phyloP scores from a whole-genome alignment of 2,888 invertebrate species.

The Pristionchus exspectatus region DNA sequence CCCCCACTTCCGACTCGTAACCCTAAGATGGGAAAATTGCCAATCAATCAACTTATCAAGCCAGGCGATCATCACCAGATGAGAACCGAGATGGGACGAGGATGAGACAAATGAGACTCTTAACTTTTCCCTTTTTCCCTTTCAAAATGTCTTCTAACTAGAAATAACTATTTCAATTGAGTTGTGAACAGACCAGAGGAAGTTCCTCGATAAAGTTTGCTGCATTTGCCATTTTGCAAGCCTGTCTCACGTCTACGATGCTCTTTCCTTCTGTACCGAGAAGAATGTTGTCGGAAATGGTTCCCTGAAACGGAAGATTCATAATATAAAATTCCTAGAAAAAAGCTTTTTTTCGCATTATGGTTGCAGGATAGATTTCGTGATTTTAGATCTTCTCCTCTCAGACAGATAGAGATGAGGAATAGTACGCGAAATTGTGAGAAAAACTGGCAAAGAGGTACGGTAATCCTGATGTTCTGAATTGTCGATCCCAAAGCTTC shows the following conservation, averaged over 20 bases:
- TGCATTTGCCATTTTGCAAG: conserved; percentile 58
- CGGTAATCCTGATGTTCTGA: background rate
- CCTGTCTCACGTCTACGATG: conserved; percentile 55
- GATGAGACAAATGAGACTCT: background rate
- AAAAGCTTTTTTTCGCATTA: too few relatives aligned
- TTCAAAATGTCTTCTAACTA: too few relatives aligned
- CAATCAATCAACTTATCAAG: too few relatives aligned
- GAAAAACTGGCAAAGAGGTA: too few relatives aligned
- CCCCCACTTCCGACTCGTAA: conserved; percentile 59
- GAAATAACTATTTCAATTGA: too few relatives aligned
- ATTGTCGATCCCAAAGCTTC: background rate
- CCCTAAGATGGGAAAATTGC: conserved; percentile 44
- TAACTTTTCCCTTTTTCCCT: too few relatives aligned
- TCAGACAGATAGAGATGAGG: too few relatives aligned
- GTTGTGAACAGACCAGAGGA: conserved; percentile 31
- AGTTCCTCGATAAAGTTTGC: conserved; percentile 56
- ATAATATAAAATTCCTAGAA: background rate
- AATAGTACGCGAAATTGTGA: too few relatives aligned
- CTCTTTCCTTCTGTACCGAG: background rate
- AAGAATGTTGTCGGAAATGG: conserved; percentile 9
- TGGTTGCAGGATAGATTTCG: too few relatives aligned
- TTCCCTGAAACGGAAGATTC: background rate
- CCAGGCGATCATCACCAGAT: too few relatives aligned
- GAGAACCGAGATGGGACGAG: too few relatives aligned
- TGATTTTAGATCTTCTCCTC: too few relatives aligned